Conservation (phyloP, 2,113 vertebrate species). For the Sialia sialis region DNA sequence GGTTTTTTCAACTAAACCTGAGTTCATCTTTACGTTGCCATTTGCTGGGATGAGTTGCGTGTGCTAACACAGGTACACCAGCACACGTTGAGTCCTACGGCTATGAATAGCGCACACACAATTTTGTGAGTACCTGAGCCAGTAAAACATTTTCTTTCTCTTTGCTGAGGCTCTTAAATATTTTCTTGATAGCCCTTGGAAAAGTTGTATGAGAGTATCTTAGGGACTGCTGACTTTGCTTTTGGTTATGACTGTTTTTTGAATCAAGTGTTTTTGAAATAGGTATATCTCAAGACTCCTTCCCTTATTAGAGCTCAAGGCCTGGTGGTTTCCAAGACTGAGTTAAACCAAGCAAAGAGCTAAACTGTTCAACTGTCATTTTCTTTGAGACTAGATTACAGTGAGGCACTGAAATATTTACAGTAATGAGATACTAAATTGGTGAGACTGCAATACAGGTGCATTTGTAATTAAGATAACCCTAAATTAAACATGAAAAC, state of each 20-base stretch:
- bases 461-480: not conserved
- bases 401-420: not conserved
- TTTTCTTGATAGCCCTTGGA: not conserved
- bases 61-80: not conserved
- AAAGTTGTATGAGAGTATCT: not conserved
- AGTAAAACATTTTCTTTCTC: not conserved
- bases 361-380: not conserved
- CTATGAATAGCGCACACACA: not conserved
- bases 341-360: not conserved
- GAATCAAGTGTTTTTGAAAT: not conserved
- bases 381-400: not conserved
- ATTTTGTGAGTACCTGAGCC: rapidly evolving
- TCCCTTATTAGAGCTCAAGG: not conserved
- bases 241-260: not conserved
- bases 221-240: not conserved
- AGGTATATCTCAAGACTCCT: not conserved
- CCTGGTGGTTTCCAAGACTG: not conserved
- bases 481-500: not conserved
- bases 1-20: not conserved
- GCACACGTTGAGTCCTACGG: rapidly evolving
- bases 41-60: not conserved
- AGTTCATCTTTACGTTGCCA: not conserved
- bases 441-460: not conserved
- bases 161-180: not conserved
- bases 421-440: not conserved